Evolutionary conservation across 2,797 vertebrate species (phyloP).

Genomic region (Dromococcyx pavoninus): DNA sequence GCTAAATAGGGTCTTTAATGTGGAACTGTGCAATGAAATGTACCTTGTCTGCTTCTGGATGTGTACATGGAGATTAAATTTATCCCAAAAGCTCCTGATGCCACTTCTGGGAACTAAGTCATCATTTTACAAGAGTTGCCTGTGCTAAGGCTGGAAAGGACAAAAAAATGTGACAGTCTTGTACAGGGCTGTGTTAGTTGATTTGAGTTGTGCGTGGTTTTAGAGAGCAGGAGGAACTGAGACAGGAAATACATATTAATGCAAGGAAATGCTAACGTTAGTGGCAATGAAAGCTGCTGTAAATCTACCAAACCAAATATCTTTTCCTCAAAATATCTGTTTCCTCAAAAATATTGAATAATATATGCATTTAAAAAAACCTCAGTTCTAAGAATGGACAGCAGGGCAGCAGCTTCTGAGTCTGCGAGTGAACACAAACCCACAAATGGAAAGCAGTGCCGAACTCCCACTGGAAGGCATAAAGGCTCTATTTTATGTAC

Average conservation of each 20-base stretch:
- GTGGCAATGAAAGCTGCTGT: neutral
- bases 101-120: neutral
- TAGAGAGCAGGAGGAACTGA: neutral
- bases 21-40: neutral
- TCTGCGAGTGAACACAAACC: neutral
- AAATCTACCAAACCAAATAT: neutral
- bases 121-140: neutral
- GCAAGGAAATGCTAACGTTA: neutral
- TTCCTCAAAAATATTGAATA: neutral
- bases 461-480: neutral
- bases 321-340: neutral
- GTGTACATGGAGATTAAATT: neutral
- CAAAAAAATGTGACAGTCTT: neutral
- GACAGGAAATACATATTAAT: neutral
- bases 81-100: neutral
- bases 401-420: neutral
- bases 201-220: neutral
- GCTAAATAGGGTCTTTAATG: conserved; percentile 10
- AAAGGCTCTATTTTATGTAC: neutral
- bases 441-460: neutral
- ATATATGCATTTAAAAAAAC: neutral
- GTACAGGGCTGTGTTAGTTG: neutral
- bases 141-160: neutral
- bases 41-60: neutral
- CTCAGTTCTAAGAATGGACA: neutral